A percentile compares a stretch with the other conserved stretches of the same genome.
Conservation (phyloP, 2,888 invertebrate species). For the Ochropacha duplaris region DNA sequence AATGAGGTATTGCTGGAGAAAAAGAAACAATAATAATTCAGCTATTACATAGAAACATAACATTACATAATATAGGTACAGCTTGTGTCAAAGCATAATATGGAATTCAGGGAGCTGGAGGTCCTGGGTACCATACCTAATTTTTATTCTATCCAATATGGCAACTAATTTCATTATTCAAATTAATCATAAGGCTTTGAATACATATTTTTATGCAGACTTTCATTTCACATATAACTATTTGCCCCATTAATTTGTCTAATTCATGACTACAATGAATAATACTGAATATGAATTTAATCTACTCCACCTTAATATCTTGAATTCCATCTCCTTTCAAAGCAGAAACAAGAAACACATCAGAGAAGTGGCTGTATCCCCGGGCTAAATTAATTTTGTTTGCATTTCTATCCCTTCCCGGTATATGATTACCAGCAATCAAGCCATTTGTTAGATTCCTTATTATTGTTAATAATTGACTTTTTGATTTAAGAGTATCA, state of each 20-base stretch:
- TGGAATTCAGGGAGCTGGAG: too few relatives aligned
- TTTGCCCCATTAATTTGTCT: too few relatives aligned
- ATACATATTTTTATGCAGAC: too few relatives aligned
- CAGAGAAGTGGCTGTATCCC: slow-evolving; percentile 86
- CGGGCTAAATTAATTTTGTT: slow-evolving; percentile 37
- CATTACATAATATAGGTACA: too few relatives aligned
- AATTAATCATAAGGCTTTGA: too few relatives aligned
- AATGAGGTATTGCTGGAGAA: slow-evolving; percentile 86
- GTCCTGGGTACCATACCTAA: too few relatives aligned
- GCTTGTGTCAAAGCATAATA: too few relatives aligned
- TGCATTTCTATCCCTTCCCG: slow-evolving; percentile 34
- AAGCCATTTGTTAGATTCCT: slow-evolving; percentile 85
- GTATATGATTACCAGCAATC: slow-evolving; percentile 70
- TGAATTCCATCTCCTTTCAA: slow-evolving; percentile 89
- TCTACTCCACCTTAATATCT: slow-evolving; percentile 84
- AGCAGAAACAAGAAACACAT: slow-evolving; percentile 96
- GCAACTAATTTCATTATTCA: too few relatives aligned
- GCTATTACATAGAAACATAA: too few relatives aligned
- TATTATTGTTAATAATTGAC: slow-evolving; percentile 88
- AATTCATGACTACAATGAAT: too few relatives aligned
- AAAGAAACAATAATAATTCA: not conserved
- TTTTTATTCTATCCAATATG: too few relatives aligned
- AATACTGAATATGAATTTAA: not conserved
- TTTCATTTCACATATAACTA: too few relatives aligned
- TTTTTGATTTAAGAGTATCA: slow-evolving; percentile 87